A percentile compares a stretch with the other conserved stretches of the same genome.
phyloP scores from a whole-genome alignment of 2,888 invertebrate species.

The Cabera pusaria region DNA sequence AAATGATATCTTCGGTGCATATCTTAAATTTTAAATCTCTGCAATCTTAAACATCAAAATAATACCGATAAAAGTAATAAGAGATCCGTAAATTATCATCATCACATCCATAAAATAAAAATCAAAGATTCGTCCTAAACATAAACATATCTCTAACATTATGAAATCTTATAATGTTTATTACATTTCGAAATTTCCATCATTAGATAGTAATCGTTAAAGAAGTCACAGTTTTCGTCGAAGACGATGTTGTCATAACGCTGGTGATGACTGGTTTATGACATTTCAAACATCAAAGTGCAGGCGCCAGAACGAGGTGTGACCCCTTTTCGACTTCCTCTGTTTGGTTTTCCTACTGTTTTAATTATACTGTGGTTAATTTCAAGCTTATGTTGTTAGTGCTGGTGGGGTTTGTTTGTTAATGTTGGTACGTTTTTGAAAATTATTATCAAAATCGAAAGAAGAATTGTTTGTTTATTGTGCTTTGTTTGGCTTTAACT shows the following conservation, averaged over 20 bases:
- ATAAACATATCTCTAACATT: no score
- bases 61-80: no score
- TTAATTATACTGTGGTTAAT: slow-evolving; percentile 22
- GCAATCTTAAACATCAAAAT: no score
- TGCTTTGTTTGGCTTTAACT: not conserved
- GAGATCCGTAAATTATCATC: no score
- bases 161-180: slow-evolving; percentile 13
- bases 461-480: no score
- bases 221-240: slow-evolving; percentile 20
- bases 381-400: slow-evolving; percentile 11
- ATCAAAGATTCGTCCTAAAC: no score
- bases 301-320: slow-evolving; percentile 45
- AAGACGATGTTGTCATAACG: slow-evolving; percentile 26
- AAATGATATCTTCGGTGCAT: no score
- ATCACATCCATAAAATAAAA: no score
- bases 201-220: slow-evolving; percentile 14
- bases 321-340: slow-evolving; percentile 46
- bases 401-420: slow-evolving; percentile 16
- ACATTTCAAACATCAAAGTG: slow-evolving; percentile 48
- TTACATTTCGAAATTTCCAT: slow-evolving; percentile 13
- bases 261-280: slow-evolving; percentile 50
- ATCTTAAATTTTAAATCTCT: no score
- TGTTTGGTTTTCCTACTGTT: slow-evolving; percentile 26
- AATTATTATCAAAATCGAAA: no score
- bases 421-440: no score